Conservation (phyloP, 2,797 vertebrate species). For the Scyliorhinus canicula region DNA sequence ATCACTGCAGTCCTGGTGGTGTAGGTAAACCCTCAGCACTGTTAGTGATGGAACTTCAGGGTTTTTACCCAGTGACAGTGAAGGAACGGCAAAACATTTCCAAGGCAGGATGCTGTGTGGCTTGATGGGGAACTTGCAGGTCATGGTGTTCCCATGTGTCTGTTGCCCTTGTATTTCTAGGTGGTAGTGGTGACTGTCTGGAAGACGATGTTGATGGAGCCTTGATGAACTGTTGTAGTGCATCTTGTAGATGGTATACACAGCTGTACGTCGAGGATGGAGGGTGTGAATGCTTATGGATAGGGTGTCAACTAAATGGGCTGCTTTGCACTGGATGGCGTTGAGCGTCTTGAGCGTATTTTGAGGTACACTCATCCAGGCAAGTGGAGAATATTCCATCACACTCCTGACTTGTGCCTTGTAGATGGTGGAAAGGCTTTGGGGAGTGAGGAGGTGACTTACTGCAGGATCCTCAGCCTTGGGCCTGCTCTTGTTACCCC, state of each 20-base stretch:
- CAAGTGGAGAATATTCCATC: neutral
- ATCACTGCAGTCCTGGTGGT: too few species aligned
- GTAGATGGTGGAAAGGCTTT: neutral
- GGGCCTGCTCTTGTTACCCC: neutral
- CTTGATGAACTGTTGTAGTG: neutral
- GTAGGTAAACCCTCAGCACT: too few species aligned
- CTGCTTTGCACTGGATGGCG: neutral
- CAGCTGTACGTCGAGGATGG: too few species aligned
- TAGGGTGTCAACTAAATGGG: too few species aligned
- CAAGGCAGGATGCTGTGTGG: neutral
- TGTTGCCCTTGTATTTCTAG: neutral
- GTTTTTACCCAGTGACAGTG: too few species aligned
- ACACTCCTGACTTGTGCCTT: neutral
- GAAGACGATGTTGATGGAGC: neutral
- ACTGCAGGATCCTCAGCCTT: neutral
- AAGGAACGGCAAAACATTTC: neutral
- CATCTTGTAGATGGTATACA: neutral
- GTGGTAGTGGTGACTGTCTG: neutral
- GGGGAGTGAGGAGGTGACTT: neutral
- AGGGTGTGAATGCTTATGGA: neutral
- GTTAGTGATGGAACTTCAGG: too few species aligned
- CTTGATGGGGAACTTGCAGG: neutral
- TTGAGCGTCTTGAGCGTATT: neutral
- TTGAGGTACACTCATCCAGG: neutral
- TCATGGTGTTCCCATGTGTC: neutral